phyloP scores from a whole-genome alignment of 2,888 invertebrate species.

The Dromius quadrimaculatus region DNA sequence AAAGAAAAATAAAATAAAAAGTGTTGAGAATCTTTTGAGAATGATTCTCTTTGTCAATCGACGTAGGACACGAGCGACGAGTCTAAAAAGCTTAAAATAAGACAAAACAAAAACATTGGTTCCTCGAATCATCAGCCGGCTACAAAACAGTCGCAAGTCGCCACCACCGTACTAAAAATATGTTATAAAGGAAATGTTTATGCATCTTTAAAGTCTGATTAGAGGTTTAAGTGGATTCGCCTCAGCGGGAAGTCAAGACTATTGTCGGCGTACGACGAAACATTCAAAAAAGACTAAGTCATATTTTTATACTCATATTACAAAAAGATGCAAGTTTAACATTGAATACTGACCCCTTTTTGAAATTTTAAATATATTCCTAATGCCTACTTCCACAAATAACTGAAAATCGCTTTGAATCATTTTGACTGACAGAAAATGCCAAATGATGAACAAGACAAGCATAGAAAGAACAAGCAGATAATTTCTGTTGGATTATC shows the following conservation, averaged over 20 bases:
- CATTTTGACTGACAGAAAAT: too few species aligned
- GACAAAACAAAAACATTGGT: conserved; percentile 3
- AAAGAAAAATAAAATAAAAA: background rate
- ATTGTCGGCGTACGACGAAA: conserved; percentile 50
- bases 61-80: conserved; percentile 4
- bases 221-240: conserved; percentile 57
- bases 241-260: conserved; percentile 58
- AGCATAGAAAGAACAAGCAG: too few species aligned
- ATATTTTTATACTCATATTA: too few species aligned
- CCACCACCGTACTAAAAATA: conserved; percentile 37
- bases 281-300: too few species aligned
- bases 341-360: too few species aligned
- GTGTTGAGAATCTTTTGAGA: background rate
- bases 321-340: too few species aligned
- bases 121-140: conserved; percentile 24
- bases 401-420: too few species aligned
- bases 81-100: background rate
- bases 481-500: too few species aligned
- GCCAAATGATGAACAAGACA: too few species aligned
- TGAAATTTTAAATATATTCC: too few species aligned
- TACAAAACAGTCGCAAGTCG: conserved; percentile 7
- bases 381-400: too few species aligned
- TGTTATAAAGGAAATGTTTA: conserved; percentile 51
- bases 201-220: conserved; percentile 52
- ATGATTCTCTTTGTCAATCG: conserved; percentile 25